Conservation (phyloP, 2,888 invertebrate species). For the Drosophila subsilvestris region DNA sequence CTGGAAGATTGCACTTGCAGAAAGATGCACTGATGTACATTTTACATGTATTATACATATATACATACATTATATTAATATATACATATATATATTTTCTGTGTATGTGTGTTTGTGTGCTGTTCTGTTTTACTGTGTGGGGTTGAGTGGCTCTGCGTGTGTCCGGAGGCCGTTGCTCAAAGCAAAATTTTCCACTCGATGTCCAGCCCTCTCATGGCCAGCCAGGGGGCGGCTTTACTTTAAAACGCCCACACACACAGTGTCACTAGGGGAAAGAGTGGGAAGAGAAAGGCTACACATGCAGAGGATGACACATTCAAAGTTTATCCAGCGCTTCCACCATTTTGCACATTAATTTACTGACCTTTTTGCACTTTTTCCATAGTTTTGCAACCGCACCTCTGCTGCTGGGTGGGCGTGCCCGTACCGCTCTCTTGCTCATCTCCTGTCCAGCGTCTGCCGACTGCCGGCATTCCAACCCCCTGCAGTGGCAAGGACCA, state of each 20-base stretch:
- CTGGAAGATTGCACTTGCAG: background rate
- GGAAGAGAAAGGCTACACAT: background rate
- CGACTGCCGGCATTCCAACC: background rate
- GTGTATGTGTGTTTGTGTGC: slow-evolving; percentile 7
- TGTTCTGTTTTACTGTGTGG: slow-evolving; percentile 33
- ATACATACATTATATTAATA: slow-evolving; percentile 47
- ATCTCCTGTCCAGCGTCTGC: slow-evolving; percentile 5
- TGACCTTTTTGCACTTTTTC: slow-evolving; percentile 69
- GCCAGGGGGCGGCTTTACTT: background rate
- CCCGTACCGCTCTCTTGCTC: background rate
- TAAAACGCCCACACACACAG: slow-evolving; percentile 9
- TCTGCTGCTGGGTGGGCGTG: background rate
- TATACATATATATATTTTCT: slow-evolving; percentile 24
- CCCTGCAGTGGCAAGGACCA: background rate
- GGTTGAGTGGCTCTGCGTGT: slow-evolving; percentile 14
- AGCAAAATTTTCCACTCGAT: slow-evolving; percentile 24
- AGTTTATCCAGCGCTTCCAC: slow-evolving; percentile 62
- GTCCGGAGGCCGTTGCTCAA: slow-evolving; percentile 44
- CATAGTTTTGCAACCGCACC: slow-evolving; percentile 57
- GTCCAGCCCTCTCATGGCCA: slow-evolving; percentile 12
- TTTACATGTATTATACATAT: slow-evolving; percentile 26
- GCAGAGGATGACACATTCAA: slow-evolving; percentile 37
- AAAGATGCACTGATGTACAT: slow-evolving; percentile 1
- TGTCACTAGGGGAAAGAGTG: background rate
- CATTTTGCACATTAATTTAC: slow-evolving; percentile 73